Evolutionary conservation across 2,888 invertebrate genomes (phyloP), one percentile per base, ranked within the genome.

Genomic region (Metacarcinus magister): DNA sequence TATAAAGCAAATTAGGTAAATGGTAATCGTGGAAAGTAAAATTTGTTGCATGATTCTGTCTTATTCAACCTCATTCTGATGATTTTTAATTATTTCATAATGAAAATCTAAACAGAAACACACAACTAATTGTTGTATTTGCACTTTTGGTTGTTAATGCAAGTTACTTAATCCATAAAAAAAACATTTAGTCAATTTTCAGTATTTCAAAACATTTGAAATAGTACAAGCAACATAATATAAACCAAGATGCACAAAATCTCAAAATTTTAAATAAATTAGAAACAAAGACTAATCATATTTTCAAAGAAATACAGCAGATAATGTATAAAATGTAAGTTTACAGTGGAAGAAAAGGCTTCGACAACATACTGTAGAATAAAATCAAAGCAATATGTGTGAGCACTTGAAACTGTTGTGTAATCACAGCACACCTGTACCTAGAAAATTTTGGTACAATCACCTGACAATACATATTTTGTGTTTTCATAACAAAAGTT

Each of bases 381-480:
- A 39, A 87, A 87, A 87, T 87, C 32, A 87, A 87, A 87, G 87
- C 39, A 87, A 87, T 39, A 87, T 39, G 87, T 39, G 39, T 87
- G 39, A 39, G 87, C 39, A 75, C 39, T 87, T 87, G 19, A 82
- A 28, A 87, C 39, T 87, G 87, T 39, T 39, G 39, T 87, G 39
- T n/a, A 32, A 87, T n/a, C 16, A 87, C 39, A 87, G 87, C 87
- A 39, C 32, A 16, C 3, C 39, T 16, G 28, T 87, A 39, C 39
- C 39, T 87, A 39, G 39, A 87, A 39, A 32, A 87, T 39, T 10
- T 87, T 39, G 39, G 13, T 32, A 87, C 87, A 39, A 19, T 39
- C 32, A 87, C 87, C 10, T 32, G 16, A 39, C 32, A 87, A 39
- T 87, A 23, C 60, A 60, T 60, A 87, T 39, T 87, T 39, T 87